These are phyloP conservation scores for Perognathus longimembris DNA, from an alignment of 2,113 vertebrate genomes.

Conservation along the genomic window DNA sequence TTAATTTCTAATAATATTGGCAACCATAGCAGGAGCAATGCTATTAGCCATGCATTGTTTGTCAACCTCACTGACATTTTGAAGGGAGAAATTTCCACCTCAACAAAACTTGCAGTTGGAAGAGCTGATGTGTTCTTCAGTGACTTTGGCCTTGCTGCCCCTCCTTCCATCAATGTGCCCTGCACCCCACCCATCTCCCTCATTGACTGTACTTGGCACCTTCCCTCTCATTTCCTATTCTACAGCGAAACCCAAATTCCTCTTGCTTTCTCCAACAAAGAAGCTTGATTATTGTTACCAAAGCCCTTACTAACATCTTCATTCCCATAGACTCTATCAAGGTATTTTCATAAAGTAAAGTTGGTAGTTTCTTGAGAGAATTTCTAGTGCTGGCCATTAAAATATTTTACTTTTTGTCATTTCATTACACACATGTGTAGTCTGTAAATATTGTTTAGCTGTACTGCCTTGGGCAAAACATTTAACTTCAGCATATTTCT, in stretches of 20 bases:
- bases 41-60: background rate
- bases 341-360: background rate
- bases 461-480: background rate
- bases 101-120: background rate
- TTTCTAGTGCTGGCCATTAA: background rate
- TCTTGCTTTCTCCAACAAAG: background rate
- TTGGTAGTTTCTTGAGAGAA: background rate
- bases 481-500: background rate
- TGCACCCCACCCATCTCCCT: no score
- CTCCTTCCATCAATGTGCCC: background rate
- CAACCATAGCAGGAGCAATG: background rate
- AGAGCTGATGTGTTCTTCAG: background rate
- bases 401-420: background rate
- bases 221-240: background rate
- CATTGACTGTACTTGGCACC: background rate
- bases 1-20: background rate
- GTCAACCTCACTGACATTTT: background rate
- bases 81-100: background rate
- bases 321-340: constrained; percentile 20
- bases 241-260: background rate
- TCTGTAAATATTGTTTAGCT: background rate
- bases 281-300: background rate
- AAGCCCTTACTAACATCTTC: background rate
- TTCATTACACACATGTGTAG: background rate
- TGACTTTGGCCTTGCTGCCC: background rate